Evolutionary conservation across 1,140 invertebrate genomes (phyloP).

Genomic region (Eriocheir sinensis): DNA sequence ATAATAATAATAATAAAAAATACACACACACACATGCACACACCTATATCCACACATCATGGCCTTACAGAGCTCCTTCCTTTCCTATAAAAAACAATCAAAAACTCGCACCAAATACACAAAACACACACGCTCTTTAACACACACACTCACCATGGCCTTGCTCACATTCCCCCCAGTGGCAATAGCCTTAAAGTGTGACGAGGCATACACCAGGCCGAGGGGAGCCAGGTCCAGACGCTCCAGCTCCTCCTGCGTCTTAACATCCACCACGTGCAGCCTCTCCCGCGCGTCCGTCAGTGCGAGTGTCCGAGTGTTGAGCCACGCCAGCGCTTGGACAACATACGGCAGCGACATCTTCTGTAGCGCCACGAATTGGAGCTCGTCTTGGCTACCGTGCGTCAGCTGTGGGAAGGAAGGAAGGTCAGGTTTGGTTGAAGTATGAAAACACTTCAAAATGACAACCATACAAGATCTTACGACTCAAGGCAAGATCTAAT

Average conservation of each 20-base stretch:
- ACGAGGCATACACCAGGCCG: conserved; percentile 94
- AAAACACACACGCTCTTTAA: no score
- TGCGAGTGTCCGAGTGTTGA: conserved; percentile 92
- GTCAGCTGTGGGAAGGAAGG: conserved; percentile 75
- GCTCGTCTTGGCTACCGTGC: conserved; percentile 81
- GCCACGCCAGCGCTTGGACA: conserved; percentile 91
- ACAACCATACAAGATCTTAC: no score
- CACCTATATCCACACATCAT: no score
- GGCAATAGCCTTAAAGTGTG: conserved; percentile 92
- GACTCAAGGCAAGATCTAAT: not conserved
- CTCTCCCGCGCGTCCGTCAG: conserved; percentile 93
- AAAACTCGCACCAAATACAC: no score
- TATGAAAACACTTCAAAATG: no score
- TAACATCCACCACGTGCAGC: conserved; percentile 93
- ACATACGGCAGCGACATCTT: conserved; percentile 87
- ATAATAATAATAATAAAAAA: conserved; percentile 23
- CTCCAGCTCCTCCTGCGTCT: conserved; percentile 92
- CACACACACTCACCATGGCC: conserved; percentile 84
- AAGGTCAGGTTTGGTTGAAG: not conserved
- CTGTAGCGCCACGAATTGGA: conserved; percentile 86
- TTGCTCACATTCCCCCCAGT: conserved; percentile 89
- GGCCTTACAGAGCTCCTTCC: no score
- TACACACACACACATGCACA: no score
- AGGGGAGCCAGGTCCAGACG: conserved; percentile 91
- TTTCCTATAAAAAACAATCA: no score